These are phyloP conservation scores for Tholera decimalis DNA, from an alignment of 2,888 invertebrate genomes.

Conservation along the genomic window DNA sequence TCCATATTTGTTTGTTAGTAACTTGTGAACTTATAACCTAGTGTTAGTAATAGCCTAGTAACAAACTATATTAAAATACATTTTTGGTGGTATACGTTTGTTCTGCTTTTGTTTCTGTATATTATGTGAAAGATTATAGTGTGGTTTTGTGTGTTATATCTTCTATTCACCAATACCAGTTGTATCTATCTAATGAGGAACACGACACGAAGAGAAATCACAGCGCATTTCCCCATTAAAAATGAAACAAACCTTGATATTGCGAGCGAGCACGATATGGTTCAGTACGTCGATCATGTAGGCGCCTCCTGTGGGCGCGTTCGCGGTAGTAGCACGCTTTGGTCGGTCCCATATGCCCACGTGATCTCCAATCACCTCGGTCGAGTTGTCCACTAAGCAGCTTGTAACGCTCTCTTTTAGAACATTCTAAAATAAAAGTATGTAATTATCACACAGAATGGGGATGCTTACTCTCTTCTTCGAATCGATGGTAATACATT, in stretches of 20 bases:
- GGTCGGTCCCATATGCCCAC: constrained; percentile 92
- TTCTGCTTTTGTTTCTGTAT: no score
- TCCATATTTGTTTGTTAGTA: no score
- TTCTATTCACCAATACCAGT: no score
- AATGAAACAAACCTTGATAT: constrained; percentile 78
- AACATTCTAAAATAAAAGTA: constrained; percentile 82
- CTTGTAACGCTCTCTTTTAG: constrained; percentile 88
- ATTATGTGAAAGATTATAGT: no score
- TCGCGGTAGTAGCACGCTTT: constrained; percentile 86
- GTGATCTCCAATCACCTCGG: constrained; percentile 83
- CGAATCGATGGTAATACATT: no score
- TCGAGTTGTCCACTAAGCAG: constrained; percentile 83
- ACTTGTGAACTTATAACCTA: no score
- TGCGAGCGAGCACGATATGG: constrained; percentile 79
- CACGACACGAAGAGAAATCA: background rate
- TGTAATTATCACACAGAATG: background rate
- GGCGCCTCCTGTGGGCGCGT: constrained; percentile 83
- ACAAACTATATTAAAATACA: no score
- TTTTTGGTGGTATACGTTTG: no score
- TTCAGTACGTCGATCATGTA: constrained; percentile 88
- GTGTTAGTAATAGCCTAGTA: no score
- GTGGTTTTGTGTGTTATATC: no score
- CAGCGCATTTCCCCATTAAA: background rate
- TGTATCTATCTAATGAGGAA: no score
- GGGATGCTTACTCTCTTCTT: no score